A percentile compares a stretch with the other conserved stretches of the same genome.
Conservation (phyloP, 2,797 vertebrate species). For the Rhynchotus rufescens region DNA sequence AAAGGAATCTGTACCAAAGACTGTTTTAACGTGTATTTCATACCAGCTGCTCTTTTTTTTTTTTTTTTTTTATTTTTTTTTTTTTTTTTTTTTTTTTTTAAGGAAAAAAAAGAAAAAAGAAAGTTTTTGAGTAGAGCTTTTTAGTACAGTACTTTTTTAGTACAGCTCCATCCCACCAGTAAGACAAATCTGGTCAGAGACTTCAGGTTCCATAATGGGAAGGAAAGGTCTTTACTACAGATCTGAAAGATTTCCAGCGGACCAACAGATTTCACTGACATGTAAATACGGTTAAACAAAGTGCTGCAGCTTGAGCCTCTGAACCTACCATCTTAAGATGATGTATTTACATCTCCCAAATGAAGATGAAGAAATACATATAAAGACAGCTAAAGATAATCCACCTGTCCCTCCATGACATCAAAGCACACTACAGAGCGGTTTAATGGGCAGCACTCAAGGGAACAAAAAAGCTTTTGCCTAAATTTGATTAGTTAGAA, state of each 20-base stretch:
- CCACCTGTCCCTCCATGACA: background rate
- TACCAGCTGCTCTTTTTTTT: background rate
- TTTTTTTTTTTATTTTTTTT: too few species aligned
- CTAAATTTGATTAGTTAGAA: conserved; percentile 62
- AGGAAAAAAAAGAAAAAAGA: too few species aligned
- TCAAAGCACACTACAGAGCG: conserved; percentile 53
- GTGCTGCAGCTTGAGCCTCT: background rate
- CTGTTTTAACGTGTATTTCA: background rate
- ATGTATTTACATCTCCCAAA: background rate
- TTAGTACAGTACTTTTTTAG: background rate
- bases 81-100: too few species aligned
- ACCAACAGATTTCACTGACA: background rate
- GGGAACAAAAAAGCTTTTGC: conserved; percentile 18
- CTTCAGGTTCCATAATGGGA: background rate
- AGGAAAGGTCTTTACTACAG: background rate
- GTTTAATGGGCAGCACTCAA: conserved; percentile 35
- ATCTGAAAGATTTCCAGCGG: background rate
- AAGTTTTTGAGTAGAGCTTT: background rate
- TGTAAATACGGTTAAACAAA: background rate
- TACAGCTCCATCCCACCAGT: background rate
- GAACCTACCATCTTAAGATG: background rate
- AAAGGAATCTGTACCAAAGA: conserved; percentile 21
- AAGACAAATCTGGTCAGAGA: accelerated
- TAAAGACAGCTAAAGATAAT: background rate
- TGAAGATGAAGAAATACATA: background rate